Evolutionary conservation across 2,113 vertebrate species (phyloP), one percentile per base, ranked within the genome.

Genomic region (Numida meleagris): DNA sequence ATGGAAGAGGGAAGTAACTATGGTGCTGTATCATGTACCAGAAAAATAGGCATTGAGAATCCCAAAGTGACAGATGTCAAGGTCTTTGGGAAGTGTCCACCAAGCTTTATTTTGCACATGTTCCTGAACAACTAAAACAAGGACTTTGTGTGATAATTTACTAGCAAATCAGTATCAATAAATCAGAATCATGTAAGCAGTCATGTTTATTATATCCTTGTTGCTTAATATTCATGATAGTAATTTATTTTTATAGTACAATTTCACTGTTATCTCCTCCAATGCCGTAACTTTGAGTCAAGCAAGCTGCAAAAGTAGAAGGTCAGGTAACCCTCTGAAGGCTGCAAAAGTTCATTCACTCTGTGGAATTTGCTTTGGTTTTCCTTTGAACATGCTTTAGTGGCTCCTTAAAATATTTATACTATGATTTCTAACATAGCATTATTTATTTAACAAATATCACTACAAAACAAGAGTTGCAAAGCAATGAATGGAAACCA

Each of bases 121-220:
- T 96, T 97, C 79, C 94, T 96, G 92, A 97, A 94, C 92, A 97
- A 97, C 90, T 96, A 97, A 96, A 98, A 97, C 3, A 77, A 98
- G 97, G 94, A 96, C 93, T 98, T 97, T 98, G 96, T 98, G 96
- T 94, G 90, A 94, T 98, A 98, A 98, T 98, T 98, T 98, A 98
- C 97, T 97, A 68, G 93, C 96, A 96, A 98, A 98, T 98, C 97
- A 95, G 97, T 98, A 97, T 97, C 98, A 98, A 99, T 99, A 99
- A 99, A 99, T 99, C 99, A 99, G 98, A 98, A 98, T 99, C 98
- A 97, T 98, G 98, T 96, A 97, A 99, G 98, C 97, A 98, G 98
- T 98, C 97, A 97, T 97, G 97, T 98, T 98, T 98, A 98, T 98
- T 98, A 98, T 98, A 98, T 98, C 98, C 98, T 97, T 97, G 97